A percentile compares a stretch with the other conserved stretches of the same genome.
These are phyloP conservation scores for Mythimna impura DNA, from an alignment of 2,888 invertebrate genomes.

Conservation along the genomic window DNA sequence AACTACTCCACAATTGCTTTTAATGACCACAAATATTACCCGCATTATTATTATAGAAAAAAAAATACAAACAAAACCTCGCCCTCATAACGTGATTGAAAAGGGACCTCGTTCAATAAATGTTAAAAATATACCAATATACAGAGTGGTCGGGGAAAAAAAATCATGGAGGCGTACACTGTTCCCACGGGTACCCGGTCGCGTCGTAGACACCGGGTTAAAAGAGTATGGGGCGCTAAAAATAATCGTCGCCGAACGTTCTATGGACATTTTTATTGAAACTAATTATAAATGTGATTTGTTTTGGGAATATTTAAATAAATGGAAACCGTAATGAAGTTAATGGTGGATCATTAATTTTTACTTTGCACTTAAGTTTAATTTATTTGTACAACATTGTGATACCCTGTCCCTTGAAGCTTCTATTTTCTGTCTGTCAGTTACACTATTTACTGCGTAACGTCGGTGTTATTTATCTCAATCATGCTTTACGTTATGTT, in stretches of 20 bases:
- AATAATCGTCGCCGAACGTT: constrained; percentile 49
- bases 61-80: constrained; percentile 39
- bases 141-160: constrained; percentile 59
- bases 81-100: constrained; percentile 66
- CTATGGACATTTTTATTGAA: constrained; percentile 47
- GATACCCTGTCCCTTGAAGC: background rate
- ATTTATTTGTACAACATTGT: constrained; percentile 15
- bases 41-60: constrained; percentile 49
- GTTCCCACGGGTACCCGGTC: constrained; percentile 71
- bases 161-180: constrained; percentile 51
- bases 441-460: no score
- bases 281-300: constrained; percentile 45
- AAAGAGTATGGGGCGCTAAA: constrained; percentile 57
- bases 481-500: no score
- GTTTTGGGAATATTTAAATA: constrained; percentile 30
- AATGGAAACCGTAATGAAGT: constrained; percentile 10
- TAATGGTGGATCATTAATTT: constrained; percentile 15
- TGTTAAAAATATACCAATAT: constrained; percentile 70
- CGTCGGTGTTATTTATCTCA: no score
- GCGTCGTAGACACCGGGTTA: constrained; percentile 41
- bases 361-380: constrained; percentile 16
- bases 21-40: constrained; percentile 38
- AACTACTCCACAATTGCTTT: constrained; percentile 10
- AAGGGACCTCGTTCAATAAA: constrained; percentile 56
- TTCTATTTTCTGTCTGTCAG: background rate